Percentiles rank a stretch among this genome's conserved stretches.
Conservation (phyloP, 35 echinoderm and acorn worm species). For the Ophioderma brevispina region DNA sequence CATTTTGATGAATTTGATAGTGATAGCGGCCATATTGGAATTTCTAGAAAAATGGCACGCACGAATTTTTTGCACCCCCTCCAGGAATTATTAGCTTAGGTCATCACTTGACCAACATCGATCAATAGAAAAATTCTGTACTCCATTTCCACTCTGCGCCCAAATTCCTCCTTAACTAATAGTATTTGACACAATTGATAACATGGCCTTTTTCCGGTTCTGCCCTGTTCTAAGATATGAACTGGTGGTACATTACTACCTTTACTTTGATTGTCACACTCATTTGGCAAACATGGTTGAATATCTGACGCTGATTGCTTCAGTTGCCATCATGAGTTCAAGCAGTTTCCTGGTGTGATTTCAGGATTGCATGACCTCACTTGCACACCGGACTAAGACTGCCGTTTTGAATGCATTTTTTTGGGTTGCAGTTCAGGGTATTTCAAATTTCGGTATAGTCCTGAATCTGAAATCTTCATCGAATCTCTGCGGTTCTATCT, state of each 20-base stretch:
- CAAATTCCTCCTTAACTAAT: background rate
- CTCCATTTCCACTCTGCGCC: constrained; percentile 51
- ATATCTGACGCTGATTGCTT: constrained; percentile 67
- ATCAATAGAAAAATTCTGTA: too few species aligned
- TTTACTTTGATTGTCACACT: constrained; percentile 56
- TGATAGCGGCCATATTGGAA: too few species aligned
- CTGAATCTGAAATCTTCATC: constrained; percentile 9
- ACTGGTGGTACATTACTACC: constrained; percentile 58
- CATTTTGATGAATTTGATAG: too few species aligned
- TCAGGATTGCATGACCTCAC: constrained; percentile 5
- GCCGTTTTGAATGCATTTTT: too few species aligned
- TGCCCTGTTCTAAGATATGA: constrained; percentile 67
- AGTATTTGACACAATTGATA: constrained; percentile 59
- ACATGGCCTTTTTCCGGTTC: constrained; percentile 63
- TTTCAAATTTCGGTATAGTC: constrained; percentile 31
- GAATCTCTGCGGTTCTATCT: constrained; percentile 43
- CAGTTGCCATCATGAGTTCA: constrained; percentile 19
- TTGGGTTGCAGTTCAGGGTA: constrained; percentile 41
- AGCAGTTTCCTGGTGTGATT: constrained; percentile 22
- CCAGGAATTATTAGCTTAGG: too few species aligned
- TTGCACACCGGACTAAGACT: background rate
- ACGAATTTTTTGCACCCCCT: too few species aligned
- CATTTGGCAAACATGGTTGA: constrained; percentile 1
- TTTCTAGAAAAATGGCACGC: too few species aligned
- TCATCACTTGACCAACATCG: too few species aligned